Evolutionary conservation across 2,888 invertebrate species (phyloP).

Genomic region (Drosophila cognata): DNA sequence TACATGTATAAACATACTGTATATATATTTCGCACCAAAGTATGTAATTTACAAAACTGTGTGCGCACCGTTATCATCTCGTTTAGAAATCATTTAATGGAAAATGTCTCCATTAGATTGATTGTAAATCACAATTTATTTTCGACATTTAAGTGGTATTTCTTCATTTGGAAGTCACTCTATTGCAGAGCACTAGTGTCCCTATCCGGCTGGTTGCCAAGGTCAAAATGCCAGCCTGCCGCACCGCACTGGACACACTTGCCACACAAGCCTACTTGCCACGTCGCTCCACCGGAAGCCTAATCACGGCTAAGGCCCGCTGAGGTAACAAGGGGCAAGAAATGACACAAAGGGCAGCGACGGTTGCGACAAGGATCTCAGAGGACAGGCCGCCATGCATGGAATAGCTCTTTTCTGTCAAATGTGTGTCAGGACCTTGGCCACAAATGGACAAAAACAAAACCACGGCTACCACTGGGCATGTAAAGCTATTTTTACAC

Average conservation of each 20-base stretch:
- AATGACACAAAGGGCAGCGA: constrained; percentile 44
- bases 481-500: constrained; percentile 6
- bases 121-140: constrained; percentile 15
- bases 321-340: constrained; percentile 23
- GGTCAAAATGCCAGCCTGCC: constrained; percentile 10
- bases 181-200: constrained; percentile 5
- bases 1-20: neutral
- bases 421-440: constrained; percentile 73
- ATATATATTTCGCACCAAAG: neutral
- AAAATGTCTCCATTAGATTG: constrained; percentile 11
- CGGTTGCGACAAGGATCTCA: constrained; percentile 35
- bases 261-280: constrained; percentile 1
- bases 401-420: constrained; percentile 40
- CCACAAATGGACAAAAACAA: constrained; percentile 48
- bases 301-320: constrained; percentile 42
- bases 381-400: constrained; percentile 19
- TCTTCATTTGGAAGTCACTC: constrained; percentile 14
- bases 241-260: constrained; percentile 19
- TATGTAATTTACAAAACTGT: neutral
- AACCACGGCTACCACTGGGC: constrained; percentile 12
- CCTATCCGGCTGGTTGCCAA: neutral
- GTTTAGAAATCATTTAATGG: neutral
- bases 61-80: neutral
- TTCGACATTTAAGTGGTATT: constrained; percentile 28
- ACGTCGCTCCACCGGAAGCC: constrained; percentile 9